Conservation (phyloP, 2,113 vertebrate species). For the Lanius ludovicianus region DNA sequence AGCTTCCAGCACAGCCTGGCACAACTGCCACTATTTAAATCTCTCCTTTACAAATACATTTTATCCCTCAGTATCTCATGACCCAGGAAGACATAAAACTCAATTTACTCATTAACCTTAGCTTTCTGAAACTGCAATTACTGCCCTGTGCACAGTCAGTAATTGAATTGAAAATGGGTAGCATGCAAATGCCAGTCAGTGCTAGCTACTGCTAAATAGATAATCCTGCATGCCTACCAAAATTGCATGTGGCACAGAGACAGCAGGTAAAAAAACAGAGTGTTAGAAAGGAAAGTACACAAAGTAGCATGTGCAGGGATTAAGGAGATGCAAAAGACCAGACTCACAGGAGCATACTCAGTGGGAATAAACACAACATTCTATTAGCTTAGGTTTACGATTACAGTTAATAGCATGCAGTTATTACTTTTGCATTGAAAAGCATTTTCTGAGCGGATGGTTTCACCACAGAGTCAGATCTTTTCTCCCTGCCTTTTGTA, state of each 20-base stretch:
- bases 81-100: slow-evolving; percentile 15
- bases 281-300: neutral
- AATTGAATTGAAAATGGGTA: neutral
- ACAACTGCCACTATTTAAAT: neutral
- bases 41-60: neutral
- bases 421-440: neutral
- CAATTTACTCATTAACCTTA: slow-evolving; percentile 49
- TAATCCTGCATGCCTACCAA: neutral
- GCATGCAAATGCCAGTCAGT: neutral
- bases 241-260: neutral
- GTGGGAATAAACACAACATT: neutral
- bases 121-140: slow-evolving; percentile 35
- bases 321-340: neutral
- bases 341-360: neutral
- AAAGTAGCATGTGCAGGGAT: neutral
- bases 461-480: neutral
- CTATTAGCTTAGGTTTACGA: neutral
- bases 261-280: neutral
- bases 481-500: neutral
- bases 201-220: neutral
- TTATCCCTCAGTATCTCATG: neutral
- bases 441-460: neutral
- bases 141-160: neutral
- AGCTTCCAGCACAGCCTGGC: neutral
- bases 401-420: neutral